phyloP scores from a whole-genome alignment of 1,140 invertebrate genomes.

The Rhagoletis zephyria region DNA sequence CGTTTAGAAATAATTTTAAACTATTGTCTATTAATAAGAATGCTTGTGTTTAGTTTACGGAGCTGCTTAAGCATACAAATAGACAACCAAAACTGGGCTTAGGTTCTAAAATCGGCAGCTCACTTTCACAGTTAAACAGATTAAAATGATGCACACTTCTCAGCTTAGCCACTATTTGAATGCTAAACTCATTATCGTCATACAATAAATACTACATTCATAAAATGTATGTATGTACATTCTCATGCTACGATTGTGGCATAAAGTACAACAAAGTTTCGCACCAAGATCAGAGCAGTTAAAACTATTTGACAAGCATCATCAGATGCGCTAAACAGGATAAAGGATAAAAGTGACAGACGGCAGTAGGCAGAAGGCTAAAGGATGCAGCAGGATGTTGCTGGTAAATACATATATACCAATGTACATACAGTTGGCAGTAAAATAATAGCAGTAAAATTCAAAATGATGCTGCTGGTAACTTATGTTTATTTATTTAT shows the following conservation, averaged over 20 bases:
- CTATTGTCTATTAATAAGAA: too few relatives aligned
- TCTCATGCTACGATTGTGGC: not conserved
- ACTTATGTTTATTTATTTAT: too few relatives aligned
- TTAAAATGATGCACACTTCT: slow-evolving; percentile 44
- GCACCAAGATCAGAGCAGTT: not conserved
- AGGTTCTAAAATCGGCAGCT: not conserved
- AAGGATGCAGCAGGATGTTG: slow-evolving; percentile 6
- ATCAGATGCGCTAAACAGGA: slow-evolving; percentile 35
- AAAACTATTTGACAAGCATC: slow-evolving; percentile 2
- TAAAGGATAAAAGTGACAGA: slow-evolving; percentile 36
- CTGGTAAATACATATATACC: not conserved
- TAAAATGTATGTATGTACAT: not conserved
- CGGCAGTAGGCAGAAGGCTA: not conserved
- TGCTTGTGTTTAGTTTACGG: not conserved
- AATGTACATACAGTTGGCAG: not conserved
- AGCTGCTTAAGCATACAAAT: not conserved
- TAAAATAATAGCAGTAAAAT: too few relatives aligned
- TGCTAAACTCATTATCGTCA: slow-evolving; percentile 18
- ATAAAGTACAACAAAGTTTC: not conserved
- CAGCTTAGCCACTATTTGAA: slow-evolving; percentile 45
- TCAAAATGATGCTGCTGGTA: too few relatives aligned
- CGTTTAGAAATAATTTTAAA: too few relatives aligned
- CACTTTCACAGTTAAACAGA: slow-evolving; percentile 45
- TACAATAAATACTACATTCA: not conserved
- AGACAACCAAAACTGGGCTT: too few relatives aligned